Evolutionary conservation across 1,140 invertebrate species (phyloP), one percentile per base, ranked within the genome.

Genomic region (Brachionus rotundiformis): DNA sequence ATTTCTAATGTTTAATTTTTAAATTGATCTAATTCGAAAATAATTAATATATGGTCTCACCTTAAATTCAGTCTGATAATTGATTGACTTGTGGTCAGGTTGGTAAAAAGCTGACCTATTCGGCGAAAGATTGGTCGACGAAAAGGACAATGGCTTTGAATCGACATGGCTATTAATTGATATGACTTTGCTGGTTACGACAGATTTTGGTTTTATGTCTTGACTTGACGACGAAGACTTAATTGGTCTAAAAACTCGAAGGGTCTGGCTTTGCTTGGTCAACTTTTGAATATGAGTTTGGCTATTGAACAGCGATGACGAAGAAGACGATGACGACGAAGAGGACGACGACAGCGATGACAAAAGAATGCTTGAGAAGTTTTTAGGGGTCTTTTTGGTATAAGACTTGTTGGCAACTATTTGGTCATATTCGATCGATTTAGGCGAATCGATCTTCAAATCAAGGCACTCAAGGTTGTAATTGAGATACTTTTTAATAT

Each of bases 141-240:
- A 68, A 2, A 7, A 29, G 1, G 63, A 68, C 8, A 68, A 2
- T 0, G 63, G 16, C 33, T 39, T 68, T 19, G 16, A 36, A 23
- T 6, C 10, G 16, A n/a, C 31, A 68, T 68, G 4, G 3, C 16
- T 31, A 68, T 68, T 68, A 10, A 68, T 68, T 5, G 63, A 68
- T 23, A 68, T 23, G 13, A 36, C 33, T 23, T 68, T 68, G 16
- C 3, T 68, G 1, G 63, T 36, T 1, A 68, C 29, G 23, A 33
- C 16, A 33, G 33, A 16, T 19, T 68, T 68, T 10, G n/a, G 13
- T 16, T 63, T 63, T 13, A 68, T 36, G 16, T 68, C 63, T 19
- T 68, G 63, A 33, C 33, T 33, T 33, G 63, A 68, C 11, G 63
- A 68, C 31, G 63, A 68, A 39, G 63, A 68, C 31, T 68, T 68